Evolutionary conservation across 2,113 vertebrate genomes (phyloP), one percentile per base, ranked within the genome.

Genomic region (Spheniscus mendiculus): DNA sequence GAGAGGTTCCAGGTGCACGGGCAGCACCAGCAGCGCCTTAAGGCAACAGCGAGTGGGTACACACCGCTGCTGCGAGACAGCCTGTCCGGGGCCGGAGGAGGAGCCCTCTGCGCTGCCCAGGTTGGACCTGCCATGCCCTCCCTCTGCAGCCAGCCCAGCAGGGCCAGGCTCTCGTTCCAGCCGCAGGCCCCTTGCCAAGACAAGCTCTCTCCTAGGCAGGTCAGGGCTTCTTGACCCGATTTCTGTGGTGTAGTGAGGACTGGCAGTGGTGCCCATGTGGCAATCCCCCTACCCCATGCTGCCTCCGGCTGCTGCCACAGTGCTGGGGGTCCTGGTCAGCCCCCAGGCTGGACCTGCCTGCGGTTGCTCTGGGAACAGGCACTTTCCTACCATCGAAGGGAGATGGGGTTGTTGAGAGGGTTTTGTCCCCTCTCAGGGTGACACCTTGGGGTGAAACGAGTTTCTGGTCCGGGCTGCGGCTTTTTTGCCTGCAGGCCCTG

Each of bases 181-280:
- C 52, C 11, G 5, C 5, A 1, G 42, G 44, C 19, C 30, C 25
- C 55, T 34, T 26, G 55, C 74, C 38, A 18, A 18, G 55, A 17
- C 12, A 6, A 40, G 15, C 32, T 20, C 38, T 17, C 34, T 32
- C 62, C 36, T 20, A 3, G 5, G 53, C 32, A 36, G 32, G 16
- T 42, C 23, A 17, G 45, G 12, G 32, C 65, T 52, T 32, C 42
- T 40, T 4, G 2, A 2, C 5, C 9, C 21, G 32, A 17, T 70
- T 36, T 17, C 65, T 34, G 47, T 3, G 18, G 22, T 8, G 27
- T 7, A 6, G 23, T 1, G 20, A n/a, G 71, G 15, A 7, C 40
- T n/a, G 29, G 29, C 50, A 19, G 22, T 1, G 6, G 26, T 63
- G 69, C 38, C 58, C 1, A 1, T 0, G 6, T 21, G 44, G 53